Conservation (phyloP, 1,140 invertebrate species). For the Apis dorsata region DNA sequence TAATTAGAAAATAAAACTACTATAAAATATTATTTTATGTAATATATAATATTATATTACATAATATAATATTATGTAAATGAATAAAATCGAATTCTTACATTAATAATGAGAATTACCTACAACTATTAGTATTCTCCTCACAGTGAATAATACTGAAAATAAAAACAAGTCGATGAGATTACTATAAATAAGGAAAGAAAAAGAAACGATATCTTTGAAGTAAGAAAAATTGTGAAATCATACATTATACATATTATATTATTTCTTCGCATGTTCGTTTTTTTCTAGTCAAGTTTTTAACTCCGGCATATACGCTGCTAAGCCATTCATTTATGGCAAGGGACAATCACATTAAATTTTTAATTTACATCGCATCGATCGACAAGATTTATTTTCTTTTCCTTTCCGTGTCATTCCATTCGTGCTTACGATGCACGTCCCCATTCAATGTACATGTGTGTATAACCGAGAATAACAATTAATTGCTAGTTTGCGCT, state of each 20-base stretch:
- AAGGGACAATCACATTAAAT: constrained; percentile 68
- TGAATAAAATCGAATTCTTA: background rate
- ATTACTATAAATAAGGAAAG: constrained; percentile 46
- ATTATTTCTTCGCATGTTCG: constrained; percentile 57
- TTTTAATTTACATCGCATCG: constrained; percentile 46
- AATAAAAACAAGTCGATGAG: constrained; percentile 36
- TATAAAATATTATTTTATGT: background rate
- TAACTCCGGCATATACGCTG: constrained; percentile 64
- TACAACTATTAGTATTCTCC: background rate
- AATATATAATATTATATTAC: no score
- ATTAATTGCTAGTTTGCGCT: constrained; percentile 57
- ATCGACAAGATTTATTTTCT: constrained; percentile 46
- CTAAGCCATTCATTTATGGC: constrained; percentile 60
- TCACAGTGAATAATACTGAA: constrained; percentile 10
- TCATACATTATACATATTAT: constrained; percentile 17
- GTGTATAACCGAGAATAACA: constrained; percentile 41
- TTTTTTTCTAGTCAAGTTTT: constrained; percentile 72
- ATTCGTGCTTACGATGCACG: constrained; percentile 42
- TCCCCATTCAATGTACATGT: constrained; percentile 38
- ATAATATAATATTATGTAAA: background rate
- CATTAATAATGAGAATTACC: constrained; percentile 4
- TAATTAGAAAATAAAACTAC: background rate
- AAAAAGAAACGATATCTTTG: constrained; percentile 33
- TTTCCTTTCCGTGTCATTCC: constrained; percentile 58
- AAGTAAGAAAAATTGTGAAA: constrained; percentile 39